Percentiles rank a stretch among this genome's conserved stretches.
These are phyloP conservation scores for Galeopsomyia nigrocyanea DNA, from an alignment of 2,888 invertebrate genomes.

Conservation along the genomic window DNA sequence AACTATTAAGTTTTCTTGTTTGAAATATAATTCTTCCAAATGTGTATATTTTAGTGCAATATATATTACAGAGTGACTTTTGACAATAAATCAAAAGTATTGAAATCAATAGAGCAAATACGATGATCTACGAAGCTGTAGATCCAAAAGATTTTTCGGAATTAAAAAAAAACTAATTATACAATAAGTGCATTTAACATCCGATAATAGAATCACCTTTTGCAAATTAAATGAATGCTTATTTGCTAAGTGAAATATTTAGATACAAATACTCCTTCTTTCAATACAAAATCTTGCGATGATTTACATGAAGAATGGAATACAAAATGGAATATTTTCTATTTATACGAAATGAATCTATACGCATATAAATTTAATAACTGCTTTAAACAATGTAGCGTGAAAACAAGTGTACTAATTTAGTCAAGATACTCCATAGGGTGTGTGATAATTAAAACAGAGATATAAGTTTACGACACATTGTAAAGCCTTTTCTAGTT, in stretches of 20 bases:
- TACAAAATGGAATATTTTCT: constrained; percentile 23
- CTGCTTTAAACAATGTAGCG: constrained; percentile 35
- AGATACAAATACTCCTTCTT: constrained; percentile 32
- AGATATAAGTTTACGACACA: neutral
- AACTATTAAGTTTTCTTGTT: constrained; percentile 14
- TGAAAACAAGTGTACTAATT: constrained; percentile 30
- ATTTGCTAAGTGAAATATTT: constrained; percentile 6
- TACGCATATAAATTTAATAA: constrained; percentile 33
- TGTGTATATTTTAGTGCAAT: constrained; percentile 11
- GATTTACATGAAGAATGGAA: neutral
- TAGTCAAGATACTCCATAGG: constrained; percentile 1
- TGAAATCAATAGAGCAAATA: constrained; percentile 6
- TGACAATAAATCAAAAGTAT: constrained; percentile 1
- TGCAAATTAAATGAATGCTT: neutral
- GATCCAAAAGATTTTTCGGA: neutral
- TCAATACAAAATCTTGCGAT: constrained; percentile 20
- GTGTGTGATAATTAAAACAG: constrained; percentile 9
- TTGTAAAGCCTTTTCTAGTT: constrained; percentile 9
- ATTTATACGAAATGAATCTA: constrained; percentile 19
- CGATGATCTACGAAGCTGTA: constrained; percentile 11
- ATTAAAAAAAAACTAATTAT: constrained; percentile 4
- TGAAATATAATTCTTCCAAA: constrained; percentile 16
- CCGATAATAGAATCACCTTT: neutral
- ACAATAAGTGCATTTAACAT: neutral
- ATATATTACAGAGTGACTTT: constrained; percentile 24